phyloP scores from a whole-genome alignment of 1,140 invertebrate species.

The Drosophila chauvacae region DNA sequence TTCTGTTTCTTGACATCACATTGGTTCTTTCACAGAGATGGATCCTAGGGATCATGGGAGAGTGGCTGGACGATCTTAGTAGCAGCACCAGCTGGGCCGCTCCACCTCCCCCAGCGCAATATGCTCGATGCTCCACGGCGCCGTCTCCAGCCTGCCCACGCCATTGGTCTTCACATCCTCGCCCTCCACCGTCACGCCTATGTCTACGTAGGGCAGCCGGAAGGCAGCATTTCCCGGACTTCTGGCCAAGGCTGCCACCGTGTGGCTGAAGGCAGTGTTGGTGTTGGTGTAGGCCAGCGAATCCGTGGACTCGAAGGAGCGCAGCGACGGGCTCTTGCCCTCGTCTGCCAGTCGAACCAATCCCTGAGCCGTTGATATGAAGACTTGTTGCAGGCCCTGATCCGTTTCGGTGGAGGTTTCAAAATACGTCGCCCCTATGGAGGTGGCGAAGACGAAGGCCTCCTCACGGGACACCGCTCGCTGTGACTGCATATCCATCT shows the following conservation, averaged over 20 bases:
- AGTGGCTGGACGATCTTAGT: constrained; percentile 29
- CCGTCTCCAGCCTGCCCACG: constrained; percentile 86
- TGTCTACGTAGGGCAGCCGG: constrained; percentile 72
- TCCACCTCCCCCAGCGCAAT: constrained; percentile 87
- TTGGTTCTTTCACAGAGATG: constrained; percentile 50
- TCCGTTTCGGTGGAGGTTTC: constrained; percentile 93
- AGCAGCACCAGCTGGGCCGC: constrained; percentile 86
- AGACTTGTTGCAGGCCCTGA: constrained; percentile 89
- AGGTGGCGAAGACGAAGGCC: constrained; percentile 90
- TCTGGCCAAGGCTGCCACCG: constrained; percentile 49
- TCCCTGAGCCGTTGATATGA: constrained; percentile 87
- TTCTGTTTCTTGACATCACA: constrained; percentile 69
- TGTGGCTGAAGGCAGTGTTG: constrained; percentile 71
- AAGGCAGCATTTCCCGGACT: constrained; percentile 57
- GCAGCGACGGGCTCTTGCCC: constrained; percentile 85
- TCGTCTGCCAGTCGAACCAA: constrained; percentile 85
- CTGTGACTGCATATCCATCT: constrained; percentile 89
- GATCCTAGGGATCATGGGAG: constrained; percentile 8
- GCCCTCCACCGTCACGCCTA: constrained; percentile 81
- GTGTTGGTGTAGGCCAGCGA: constrained; percentile 81
- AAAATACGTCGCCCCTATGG: constrained; percentile 93
- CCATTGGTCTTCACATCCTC: constrained; percentile 85
- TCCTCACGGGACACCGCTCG: constrained; percentile 88
- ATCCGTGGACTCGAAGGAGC: constrained; percentile 85
- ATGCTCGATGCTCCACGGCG: constrained; percentile 86